These are phyloP conservation scores for Cossypha polioptera DNA, from an alignment of 2,797 vertebrate genomes.

Conservation along the genomic window DNA sequence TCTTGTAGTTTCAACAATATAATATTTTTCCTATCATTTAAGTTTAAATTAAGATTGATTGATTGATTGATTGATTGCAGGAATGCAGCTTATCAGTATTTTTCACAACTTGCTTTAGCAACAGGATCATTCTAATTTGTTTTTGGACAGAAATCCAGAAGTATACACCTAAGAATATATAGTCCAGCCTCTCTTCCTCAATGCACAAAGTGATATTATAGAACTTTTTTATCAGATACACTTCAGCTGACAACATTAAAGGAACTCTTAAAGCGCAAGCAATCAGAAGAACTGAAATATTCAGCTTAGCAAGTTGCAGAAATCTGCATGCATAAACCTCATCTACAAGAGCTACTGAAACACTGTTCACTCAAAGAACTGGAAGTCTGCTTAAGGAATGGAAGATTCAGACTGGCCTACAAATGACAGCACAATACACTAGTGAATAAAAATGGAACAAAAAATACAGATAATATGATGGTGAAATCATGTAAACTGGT, in stretches of 20 bases:
- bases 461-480: background rate
- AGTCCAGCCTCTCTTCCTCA: background rate
- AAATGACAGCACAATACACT: background rate
- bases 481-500: background rate
- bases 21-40: background rate
- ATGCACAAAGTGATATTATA: background rate
- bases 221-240: background rate
- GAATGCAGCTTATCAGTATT: background rate
- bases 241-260: background rate
- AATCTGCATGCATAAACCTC: background rate
- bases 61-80: background rate
- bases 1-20: background rate
- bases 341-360: background rate
- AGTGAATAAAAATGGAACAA: background rate
- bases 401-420: background rate
- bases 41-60: background rate
- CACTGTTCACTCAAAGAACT: background rate
- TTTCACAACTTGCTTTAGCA: background rate
- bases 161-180: background rate
- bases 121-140: background rate
- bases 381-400: background rate
- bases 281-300: background rate
- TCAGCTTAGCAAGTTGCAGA: background rate
- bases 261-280: background rate
- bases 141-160: background rate